Base-by-base conservation (phyloP, 35 echinoderm and acorn worm genomes). In the Acanthaster planci region DNA sequence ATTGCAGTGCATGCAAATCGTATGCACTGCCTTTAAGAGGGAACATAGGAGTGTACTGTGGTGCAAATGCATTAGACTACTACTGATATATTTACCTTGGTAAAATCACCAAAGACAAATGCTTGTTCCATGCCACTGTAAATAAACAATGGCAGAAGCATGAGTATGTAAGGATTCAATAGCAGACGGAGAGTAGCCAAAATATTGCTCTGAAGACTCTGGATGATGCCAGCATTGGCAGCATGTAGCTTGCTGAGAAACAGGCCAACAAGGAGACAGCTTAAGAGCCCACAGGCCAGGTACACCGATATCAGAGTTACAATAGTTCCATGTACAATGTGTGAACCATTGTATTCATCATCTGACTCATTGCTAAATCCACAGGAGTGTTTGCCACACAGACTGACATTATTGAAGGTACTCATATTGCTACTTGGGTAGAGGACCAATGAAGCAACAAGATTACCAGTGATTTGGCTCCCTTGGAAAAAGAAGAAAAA, bases 401-500 rank as follows among this genome's bases (percentile, higher is more conserved):
- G 19, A 55, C 40, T 78, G 29, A 23, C 34, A 38, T 53, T 39
- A 10, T 27, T 36, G 5, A 51, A 38, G 15, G 22, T 21, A 30
- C 36, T 58, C 39, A 29, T 76, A 18, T 85, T 86, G 16, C 12
- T 22, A 17, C 15, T 32, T 8, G 64, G 64, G 34, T 51, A 54
- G 2, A 85, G 52, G 18, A 85, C 47, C 2, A 95, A 54, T 2
- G 88, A 95, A 7, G 89, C 88, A 47, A 92, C 38, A 31, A 92
- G 60, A 40, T 99, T 94, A 0, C 96, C 96, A 27, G 80, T 81
- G 8, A 99, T 80, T 87, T 99, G 96, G 51, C 72, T 86, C 8
- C 85, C 76, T 76, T 99, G 96, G 77, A 94, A 99, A 52, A 99
- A 86, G 22, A 85, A 84, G 30, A 94, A 94, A 56, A 99, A 84